Base-by-base conservation (phyloP, 2,113 vertebrate species). In the Morone saxatilis region DNA sequence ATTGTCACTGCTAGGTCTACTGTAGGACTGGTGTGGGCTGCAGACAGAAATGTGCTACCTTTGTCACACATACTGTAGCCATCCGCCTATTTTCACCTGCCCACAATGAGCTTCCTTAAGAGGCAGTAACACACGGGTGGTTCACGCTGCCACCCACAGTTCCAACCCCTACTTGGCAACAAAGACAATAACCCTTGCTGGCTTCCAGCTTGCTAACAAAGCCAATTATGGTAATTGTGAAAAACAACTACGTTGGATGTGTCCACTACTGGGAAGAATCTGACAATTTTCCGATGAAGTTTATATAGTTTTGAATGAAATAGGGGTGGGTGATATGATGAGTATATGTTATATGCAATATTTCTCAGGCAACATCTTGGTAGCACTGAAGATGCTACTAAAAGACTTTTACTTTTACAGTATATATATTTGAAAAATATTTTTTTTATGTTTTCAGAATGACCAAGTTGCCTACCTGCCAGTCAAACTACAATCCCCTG, bases 381-480 rank as follows among this genome's bases (percentile, higher is more conserved):
- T 2, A 56, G 50, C 14, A 31, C 11, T 9, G 16, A 45, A 5
- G 16, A 31, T 13, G 16, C 48, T 54, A 19, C n/a, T 17, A 4
- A 31, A 66, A 48, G n/a, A 20, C 6, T 36, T 16, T 25, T 25
- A 31, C 31, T 31, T 31, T 31, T 31, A 31, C 31, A 31, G 31
- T 31, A 31, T 31, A 31, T 31, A 31, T 31, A 31, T 31, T 31
- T 31, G 31, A 31, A 31, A 4, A 31, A 31, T 25, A 31, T 31
- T 31, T 31, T 31, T 13, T 5, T 51, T 19, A 14, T 51, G 19
- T 19, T 67, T 65, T 41, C 41, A 31, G 50, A 76, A 51, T 71
- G 50, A 71, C 16, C 6, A 10, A 56, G 51, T 14, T 71, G 73
- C 67, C 67, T 48, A 71, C 31, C 53, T 78, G 53, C 54, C 62